These are phyloP conservation scores for Cinclus cinclus DNA, from an alignment of 2,113 vertebrate species.

Conservation along the genomic window DNA sequence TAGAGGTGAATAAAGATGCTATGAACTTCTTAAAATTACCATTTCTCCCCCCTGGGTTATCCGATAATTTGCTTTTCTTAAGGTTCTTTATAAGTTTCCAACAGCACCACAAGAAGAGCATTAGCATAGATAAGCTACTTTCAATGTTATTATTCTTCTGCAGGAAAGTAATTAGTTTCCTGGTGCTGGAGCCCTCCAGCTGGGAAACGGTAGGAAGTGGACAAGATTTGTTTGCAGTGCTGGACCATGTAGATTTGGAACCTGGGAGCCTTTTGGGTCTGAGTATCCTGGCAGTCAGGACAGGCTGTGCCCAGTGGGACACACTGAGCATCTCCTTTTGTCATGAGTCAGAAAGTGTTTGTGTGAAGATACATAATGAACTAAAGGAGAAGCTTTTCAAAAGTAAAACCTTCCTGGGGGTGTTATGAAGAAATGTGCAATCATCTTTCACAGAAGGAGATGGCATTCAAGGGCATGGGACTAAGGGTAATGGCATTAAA, in stretches of 20 bases:
- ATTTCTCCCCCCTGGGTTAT: background rate
- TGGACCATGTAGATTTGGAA: background rate
- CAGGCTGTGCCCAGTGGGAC: background rate
- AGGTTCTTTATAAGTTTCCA: background rate
- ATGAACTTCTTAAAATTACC: conserved; percentile 23
- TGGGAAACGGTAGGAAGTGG: background rate
- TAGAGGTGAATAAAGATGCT: conserved; percentile 3
- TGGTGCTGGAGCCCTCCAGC: background rate
- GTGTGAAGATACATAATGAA: background rate
- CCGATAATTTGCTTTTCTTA: background rate
- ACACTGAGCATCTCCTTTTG: background rate
- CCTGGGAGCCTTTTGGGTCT: background rate
- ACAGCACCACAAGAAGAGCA: background rate
- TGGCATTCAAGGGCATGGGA: background rate
- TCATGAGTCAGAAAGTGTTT: background rate
- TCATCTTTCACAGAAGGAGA: background rate
- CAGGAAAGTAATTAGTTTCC: background rate
- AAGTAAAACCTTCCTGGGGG: background rate
- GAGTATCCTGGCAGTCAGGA: background rate
- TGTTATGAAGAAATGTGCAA: background rate
- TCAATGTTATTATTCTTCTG: background rate
- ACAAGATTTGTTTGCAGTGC: background rate
- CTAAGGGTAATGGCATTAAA: background rate
- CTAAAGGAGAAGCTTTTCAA: background rate
- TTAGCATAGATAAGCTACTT: conserved; percentile 22